Percentiles rank a stretch among this genome's conserved stretches.
Evolutionary conservation across 2,797 vertebrate genomes (phyloP).

Genomic region (Melanotaenia boesemani): DNA sequence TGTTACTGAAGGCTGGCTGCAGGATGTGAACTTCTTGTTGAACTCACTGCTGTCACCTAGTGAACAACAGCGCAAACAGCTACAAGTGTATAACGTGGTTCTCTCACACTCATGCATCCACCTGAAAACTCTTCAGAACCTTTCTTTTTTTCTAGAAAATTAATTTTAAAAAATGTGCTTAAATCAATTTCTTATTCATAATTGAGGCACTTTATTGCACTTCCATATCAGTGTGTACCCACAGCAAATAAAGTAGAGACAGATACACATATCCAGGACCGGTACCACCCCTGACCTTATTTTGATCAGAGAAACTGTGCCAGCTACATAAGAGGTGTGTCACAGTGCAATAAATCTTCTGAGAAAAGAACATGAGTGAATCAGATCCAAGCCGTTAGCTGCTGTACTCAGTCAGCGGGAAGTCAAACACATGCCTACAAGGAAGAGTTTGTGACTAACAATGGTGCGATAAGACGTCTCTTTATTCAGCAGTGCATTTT

Average conservation of each 20-base stretch:
- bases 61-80: slow-evolving; percentile 50
- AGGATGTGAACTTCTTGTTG: slow-evolving; percentile 33
- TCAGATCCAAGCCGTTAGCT: slow-evolving; percentile 52
- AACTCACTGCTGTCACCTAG: slow-evolving; percentile 77
- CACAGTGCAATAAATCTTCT: slow-evolving; percentile 60
- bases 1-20: slow-evolving; percentile 35
- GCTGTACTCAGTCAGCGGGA: slow-evolving; percentile 52
- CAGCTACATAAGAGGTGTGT: slow-evolving; percentile 68
- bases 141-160: neutral
- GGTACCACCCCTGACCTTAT: slow-evolving; percentile 57
- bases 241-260: slow-evolving; percentile 6
- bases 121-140: neutral
- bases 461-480: slow-evolving; percentile 53
- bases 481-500: slow-evolving; percentile 59
- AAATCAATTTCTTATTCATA: neutral
- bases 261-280: slow-evolving; percentile 10
- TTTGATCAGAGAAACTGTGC: slow-evolving; percentile 66
- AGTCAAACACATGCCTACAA: slow-evolving; percentile 65
- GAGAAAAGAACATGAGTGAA: slow-evolving; percentile 60
- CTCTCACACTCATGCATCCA: neutral
- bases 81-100: neutral
- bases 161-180: neutral
- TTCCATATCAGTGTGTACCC: neutral
- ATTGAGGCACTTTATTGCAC: slow-evolving; percentile 17
- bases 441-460: slow-evolving; percentile 62